phyloP scores from a whole-genome alignment of 2,797 vertebrate species.

The Pachyuromys duprasi region DNA sequence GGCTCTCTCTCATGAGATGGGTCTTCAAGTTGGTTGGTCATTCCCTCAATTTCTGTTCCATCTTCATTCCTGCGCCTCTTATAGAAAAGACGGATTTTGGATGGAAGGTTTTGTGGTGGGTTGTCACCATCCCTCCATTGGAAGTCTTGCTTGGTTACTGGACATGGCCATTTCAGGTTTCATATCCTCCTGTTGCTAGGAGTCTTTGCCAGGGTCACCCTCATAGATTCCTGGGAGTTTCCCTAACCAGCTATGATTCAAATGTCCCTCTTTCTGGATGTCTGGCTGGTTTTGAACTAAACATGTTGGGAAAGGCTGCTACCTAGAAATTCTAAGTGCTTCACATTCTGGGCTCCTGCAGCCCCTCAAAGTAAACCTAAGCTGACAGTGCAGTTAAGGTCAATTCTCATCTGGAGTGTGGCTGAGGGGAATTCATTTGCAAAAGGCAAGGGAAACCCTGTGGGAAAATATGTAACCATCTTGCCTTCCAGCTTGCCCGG shows the following conservation, averaged over 20 bases:
- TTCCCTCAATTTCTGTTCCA: too few relatives aligned
- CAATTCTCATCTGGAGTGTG: not conserved
- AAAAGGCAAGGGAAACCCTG: not conserved
- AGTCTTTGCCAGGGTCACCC: too few relatives aligned
- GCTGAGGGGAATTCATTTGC: not conserved
- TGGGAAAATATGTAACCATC: not conserved
- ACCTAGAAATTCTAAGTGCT: not conserved
- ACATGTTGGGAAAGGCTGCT: not conserved
- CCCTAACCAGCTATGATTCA: fast-evolving
- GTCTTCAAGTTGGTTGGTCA: too few relatives aligned
- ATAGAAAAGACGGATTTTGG: too few relatives aligned
- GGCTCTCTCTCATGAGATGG: too few relatives aligned
- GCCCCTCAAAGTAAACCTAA: not conserved
- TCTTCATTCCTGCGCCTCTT: too few relatives aligned
- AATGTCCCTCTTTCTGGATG: not conserved
- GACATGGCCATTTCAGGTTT: too few relatives aligned
- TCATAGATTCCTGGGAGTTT: too few relatives aligned
- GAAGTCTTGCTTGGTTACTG: too few relatives aligned
- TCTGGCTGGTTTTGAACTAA: not conserved
- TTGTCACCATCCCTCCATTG: too few relatives aligned
- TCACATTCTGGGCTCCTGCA: not conserved
- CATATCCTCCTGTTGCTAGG: too few relatives aligned
- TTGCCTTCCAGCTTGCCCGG: not conserved
- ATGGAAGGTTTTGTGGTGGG: too few relatives aligned
- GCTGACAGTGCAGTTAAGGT: not conserved